Evolutionary conservation across 2,888 invertebrate genomes (phyloP).

Genomic region (Phalangium opilio): DNA sequence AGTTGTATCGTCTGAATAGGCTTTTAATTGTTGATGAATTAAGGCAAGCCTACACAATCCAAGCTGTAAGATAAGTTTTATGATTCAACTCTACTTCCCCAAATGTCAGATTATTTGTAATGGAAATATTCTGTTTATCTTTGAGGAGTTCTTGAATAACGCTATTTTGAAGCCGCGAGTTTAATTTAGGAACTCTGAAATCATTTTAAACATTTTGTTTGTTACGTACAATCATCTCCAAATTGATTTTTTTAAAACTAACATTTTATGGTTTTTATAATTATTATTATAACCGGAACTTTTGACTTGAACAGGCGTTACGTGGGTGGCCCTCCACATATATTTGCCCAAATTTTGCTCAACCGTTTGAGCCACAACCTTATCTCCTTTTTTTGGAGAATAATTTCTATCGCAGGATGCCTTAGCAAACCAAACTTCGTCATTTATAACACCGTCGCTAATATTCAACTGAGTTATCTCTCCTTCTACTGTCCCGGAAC

Average conservation of each 20-base stretch:
- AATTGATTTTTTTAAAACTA: too few relatives aligned
- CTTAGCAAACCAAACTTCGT: constrained; percentile 9
- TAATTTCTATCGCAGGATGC: constrained; percentile 8
- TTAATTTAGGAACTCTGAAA: too few relatives aligned
- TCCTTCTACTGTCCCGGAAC: constrained; percentile 10
- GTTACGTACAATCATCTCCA: too few relatives aligned
- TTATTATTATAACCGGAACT: too few relatives aligned
- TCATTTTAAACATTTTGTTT: too few relatives aligned
- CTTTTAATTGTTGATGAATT: too few relatives aligned
- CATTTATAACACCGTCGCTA: constrained; percentile 11
- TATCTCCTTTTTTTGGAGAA: constrained; percentile 7
- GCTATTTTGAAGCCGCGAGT: too few relatives aligned
- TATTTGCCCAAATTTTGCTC: constrained; percentile 10
- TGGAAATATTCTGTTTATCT: neutral
- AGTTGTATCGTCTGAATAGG: too few relatives aligned
- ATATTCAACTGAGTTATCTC: constrained; percentile 10
- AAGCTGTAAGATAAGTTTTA: neutral
- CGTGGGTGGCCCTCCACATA: constrained; percentile 8
- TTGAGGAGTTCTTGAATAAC: neutral
- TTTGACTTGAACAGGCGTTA: too few relatives aligned
- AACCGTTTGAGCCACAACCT: constrained; percentile 12
- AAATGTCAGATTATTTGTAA: neutral
- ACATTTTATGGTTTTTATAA: too few relatives aligned
- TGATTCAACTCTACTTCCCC: neutral
- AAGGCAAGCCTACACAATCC: neutral